Evolutionary conservation across 2,797 vertebrate genomes (phyloP), one percentile per base, ranked within the genome.

Genomic region (Etheostoma perlongum): DNA sequence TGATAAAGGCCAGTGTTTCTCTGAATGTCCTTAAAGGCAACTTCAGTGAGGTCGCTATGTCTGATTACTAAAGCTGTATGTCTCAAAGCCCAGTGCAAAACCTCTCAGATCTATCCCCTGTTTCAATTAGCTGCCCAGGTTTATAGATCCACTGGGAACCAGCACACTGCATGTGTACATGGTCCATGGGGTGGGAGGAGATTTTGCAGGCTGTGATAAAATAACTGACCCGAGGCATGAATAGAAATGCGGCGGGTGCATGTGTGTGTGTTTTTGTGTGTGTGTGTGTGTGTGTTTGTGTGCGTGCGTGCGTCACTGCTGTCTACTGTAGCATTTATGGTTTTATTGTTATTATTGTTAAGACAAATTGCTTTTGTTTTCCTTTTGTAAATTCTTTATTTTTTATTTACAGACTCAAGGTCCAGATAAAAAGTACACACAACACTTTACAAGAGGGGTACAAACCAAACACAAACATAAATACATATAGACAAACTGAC

Each of bases 211-310:
- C 69, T 74, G 57, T 68, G 76, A 83, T 68, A 82, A 62, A 84
- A 85, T 82, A 90, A 85, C 78, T 85, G 78, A 90, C 89, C 85
- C 49, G 76, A 82, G 86, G 83, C 86, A 66, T 88, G 85, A 91
- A 88, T 79, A 76, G 69, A 85, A 86, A 86, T 87, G 30, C 27
- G 3, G 63, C 81, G 74, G 23, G 73, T 85, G 78, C n/a, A 1
- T 3, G 54, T 72, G 58, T 73, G 36, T 55, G 66, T 66, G 67
- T 67, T 66, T 76, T 54, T 59, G 72, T 59, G 74, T 54, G 70
- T 21, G 18, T 58, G 55, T 25, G 60, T 58, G 67, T 69, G 47
- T 69, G 61, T 66, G 66, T 25, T 67, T 51, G 63, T 63, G 27
- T 27, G 27, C 4, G 27, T 27, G 27, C 27, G 4, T 27, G 27